Conservation (phyloP, 2,113 vertebrate species). For the Neotoma lepida region DNA sequence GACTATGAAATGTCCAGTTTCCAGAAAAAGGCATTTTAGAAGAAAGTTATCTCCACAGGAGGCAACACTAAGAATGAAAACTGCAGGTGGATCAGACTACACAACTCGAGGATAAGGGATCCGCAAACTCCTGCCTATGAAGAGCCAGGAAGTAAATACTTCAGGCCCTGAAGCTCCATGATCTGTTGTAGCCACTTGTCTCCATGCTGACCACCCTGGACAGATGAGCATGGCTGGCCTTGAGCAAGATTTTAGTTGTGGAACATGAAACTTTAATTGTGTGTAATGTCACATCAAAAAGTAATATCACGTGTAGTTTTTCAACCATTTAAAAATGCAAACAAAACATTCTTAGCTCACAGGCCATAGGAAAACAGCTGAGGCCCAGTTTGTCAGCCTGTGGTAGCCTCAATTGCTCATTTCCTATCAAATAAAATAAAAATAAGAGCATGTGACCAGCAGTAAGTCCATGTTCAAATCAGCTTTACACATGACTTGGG, state of each 20-base stretch:
- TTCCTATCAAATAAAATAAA: slow-evolving; percentile 55
- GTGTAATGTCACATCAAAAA: background rate
- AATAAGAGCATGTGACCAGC: slow-evolving; percentile 52
- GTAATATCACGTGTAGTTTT: background rate
- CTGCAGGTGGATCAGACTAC: background rate
- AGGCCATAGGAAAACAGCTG: background rate
- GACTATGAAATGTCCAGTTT: background rate
- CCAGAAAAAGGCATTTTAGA: background rate
- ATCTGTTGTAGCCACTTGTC: background rate
- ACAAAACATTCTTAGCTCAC: background rate
- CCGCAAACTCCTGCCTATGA: background rate
- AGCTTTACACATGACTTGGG: background rate
- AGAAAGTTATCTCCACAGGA: background rate
- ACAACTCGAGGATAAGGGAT: background rate
- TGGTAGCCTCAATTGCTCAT: background rate
- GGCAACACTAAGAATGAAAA: background rate
- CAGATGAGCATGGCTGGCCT: background rate
- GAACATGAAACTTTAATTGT: background rate
- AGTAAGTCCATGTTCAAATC: slow-evolving; percentile 46
- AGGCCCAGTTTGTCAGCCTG: background rate
- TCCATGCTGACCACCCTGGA: too few species aligned
- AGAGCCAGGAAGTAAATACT: background rate
- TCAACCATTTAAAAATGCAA: slow-evolving; percentile 28
- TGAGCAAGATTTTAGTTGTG: background rate
- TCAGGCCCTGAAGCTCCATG: background rate